Evolutionary conservation across 2,797 vertebrate species (phyloP).

Genomic region (Cetoscarus ocellatus): DNA sequence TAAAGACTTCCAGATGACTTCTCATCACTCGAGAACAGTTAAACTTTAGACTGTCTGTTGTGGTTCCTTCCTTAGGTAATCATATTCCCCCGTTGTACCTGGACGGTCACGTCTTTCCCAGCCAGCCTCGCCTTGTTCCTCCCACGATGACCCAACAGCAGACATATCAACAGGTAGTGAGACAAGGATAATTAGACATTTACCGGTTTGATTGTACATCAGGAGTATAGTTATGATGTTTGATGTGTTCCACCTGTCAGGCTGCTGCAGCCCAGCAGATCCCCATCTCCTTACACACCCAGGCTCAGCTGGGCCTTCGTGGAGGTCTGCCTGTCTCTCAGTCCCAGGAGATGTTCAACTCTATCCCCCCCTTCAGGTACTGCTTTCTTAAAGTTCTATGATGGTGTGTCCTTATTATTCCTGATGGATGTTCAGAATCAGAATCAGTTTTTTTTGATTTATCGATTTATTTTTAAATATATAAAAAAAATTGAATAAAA

Average conservation of each 20-base stretch:
- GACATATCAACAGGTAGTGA: constrained; percentile 94
- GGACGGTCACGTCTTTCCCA: constrained; percentile 96
- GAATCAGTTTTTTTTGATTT: too few species aligned
- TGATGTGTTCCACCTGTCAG: constrained; percentile 71
- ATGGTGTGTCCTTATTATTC: not conserved
- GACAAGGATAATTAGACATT: not conserved
- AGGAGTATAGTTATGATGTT: constrained; percentile 16
- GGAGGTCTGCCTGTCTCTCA: constrained; percentile 97
- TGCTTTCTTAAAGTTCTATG: not conserved
- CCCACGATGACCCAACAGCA: constrained; percentile 97
- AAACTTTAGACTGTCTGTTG: constrained; percentile 3
- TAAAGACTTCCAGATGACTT: not conserved
- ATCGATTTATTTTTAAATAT: too few species aligned
- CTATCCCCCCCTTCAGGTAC: constrained; percentile 96
- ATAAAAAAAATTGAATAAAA: too few species aligned
- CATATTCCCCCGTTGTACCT: constrained; percentile 96
- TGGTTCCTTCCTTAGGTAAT: constrained; percentile 84
- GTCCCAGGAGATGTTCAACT: constrained; percentile 98
- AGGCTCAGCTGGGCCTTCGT: constrained; percentile 95
- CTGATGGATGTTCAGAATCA: not conserved
- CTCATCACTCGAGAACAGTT: not conserved
- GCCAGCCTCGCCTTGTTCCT: constrained; percentile 95
- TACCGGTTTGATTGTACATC: not conserved
- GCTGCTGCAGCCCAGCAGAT: constrained; percentile 97
- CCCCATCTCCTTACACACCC: constrained; percentile 97